These are phyloP conservation scores for Stictocephala bisonia DNA, from an alignment of 2,888 invertebrate genomes.

Conservation along the genomic window DNA sequence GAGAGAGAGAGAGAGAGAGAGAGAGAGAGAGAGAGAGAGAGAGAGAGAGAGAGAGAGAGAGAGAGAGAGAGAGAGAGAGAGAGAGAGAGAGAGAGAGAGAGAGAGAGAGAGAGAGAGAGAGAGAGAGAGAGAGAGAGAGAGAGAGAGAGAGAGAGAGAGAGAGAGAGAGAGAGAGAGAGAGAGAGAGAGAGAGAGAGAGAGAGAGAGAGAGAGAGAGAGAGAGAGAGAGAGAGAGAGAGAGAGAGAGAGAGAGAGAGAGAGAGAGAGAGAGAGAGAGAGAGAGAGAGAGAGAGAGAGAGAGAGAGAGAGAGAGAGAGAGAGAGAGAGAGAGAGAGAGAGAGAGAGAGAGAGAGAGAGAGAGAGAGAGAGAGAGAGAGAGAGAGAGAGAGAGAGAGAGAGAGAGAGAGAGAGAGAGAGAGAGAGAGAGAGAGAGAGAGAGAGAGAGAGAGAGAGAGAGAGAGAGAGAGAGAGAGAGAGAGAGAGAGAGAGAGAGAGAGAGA, in stretches of 20 bases:
- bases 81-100: neutral
- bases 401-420: neutral
- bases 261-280: neutral
- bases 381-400: neutral
- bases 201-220: neutral
- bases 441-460: neutral
- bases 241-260: neutral
- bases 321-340: neutral
- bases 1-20: neutral
- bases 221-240: neutral
- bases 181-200: neutral
- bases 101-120: neutral
- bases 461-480: neutral
- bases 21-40: neutral
- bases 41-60: neutral
- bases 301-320: neutral
- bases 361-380: neutral
- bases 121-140: neutral
- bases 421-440: neutral
- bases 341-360: neutral
- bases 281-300: neutral
- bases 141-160: neutral
- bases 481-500: neutral
- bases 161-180: neutral
- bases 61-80: neutral